Percentiles rank a stretch among this genome's conserved stretches.
Conservation (phyloP, 1,140 invertebrate genomes). For the Drosophila carrolli region DNA sequence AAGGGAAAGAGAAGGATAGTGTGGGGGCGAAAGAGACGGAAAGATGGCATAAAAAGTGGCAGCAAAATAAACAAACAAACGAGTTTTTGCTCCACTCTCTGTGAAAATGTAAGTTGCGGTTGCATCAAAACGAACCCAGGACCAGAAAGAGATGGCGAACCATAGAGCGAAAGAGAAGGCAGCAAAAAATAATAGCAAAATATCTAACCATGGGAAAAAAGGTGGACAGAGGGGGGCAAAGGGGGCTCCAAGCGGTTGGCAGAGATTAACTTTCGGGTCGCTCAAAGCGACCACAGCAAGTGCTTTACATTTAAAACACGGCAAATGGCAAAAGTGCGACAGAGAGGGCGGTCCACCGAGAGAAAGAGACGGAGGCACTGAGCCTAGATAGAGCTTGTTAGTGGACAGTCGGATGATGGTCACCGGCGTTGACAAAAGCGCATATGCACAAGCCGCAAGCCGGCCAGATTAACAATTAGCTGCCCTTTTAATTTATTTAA, state of each 20-base stretch:
- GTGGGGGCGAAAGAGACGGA: neutral
- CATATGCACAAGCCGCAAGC: constrained; percentile 71
- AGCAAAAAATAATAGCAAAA: constrained; percentile 57
- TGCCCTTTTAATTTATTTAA: constrained; percentile 77
- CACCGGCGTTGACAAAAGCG: constrained; percentile 59
- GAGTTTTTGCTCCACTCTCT: constrained; percentile 50
- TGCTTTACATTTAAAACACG: constrained; percentile 80
- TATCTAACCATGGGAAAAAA: constrained; percentile 58
- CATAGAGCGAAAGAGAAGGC: constrained; percentile 2
- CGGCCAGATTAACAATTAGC: constrained; percentile 79
- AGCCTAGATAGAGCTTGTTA: constrained; percentile 40
- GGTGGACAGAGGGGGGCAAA: neutral
- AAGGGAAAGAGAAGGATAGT: neutral
- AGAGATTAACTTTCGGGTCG: constrained; percentile 82
- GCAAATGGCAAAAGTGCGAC: constrained; percentile 20
- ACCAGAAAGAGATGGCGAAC: constrained; percentile 5
- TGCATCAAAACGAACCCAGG: constrained; percentile 34
- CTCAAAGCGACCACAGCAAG: constrained; percentile 81
- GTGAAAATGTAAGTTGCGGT: constrained; percentile 79
- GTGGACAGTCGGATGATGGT: constrained; percentile 48
- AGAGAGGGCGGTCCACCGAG: constrained; percentile 7
- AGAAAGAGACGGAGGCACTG: constrained; percentile 9
- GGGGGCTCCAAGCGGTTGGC: constrained; percentile 67
- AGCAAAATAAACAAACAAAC: constrained; percentile 75
- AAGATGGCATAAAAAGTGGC: constrained; percentile 67